Evolutionary conservation across 53 echinoderm and acorn worm species (phyloP).

Genomic region (Echinometra lucunter): DNA sequence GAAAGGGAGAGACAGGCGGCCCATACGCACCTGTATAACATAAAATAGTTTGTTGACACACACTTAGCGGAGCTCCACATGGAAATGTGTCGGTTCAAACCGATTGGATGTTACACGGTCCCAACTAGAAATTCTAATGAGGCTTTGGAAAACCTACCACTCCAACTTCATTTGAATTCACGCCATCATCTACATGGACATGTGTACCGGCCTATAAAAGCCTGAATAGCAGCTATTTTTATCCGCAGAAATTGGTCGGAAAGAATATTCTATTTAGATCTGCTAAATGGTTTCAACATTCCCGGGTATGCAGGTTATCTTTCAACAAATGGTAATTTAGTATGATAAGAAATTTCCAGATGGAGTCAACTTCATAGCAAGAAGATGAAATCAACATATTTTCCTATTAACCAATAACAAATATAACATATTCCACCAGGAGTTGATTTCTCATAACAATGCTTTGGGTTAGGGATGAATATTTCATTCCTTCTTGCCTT

Average conservation of each 20-base stretch:
- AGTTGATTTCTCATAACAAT: too few relatives aligned
- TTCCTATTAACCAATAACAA: not conserved
- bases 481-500: too few relatives aligned
- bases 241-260: not conserved
- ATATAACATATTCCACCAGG: not conserved
- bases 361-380: not conserved
- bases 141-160: not conserved
- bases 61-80: constrained; percentile 20
- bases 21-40: not conserved
- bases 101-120: not conserved
- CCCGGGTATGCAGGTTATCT: constrained; percentile 24
- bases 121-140: constrained; percentile 39
- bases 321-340: constrained; percentile 36
- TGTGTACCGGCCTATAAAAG: not conserved
- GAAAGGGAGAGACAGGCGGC: not conserved
- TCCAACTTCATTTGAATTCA: constrained; percentile 40
- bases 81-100: constrained; percentile 47
- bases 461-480: too few relatives aligned
- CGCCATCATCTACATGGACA: constrained; percentile 16
- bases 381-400: constrained; percentile 22
- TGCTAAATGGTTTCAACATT: constrained; percentile 33
- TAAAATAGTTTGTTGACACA: constrained; percentile 45
- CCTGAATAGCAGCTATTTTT: constrained; percentile 23
- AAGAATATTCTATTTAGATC: constrained; percentile 39
- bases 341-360: constrained; percentile 22